Base-by-base conservation (phyloP, 1,140 invertebrate genomes). In the Drosophila yakuba region DNA sequence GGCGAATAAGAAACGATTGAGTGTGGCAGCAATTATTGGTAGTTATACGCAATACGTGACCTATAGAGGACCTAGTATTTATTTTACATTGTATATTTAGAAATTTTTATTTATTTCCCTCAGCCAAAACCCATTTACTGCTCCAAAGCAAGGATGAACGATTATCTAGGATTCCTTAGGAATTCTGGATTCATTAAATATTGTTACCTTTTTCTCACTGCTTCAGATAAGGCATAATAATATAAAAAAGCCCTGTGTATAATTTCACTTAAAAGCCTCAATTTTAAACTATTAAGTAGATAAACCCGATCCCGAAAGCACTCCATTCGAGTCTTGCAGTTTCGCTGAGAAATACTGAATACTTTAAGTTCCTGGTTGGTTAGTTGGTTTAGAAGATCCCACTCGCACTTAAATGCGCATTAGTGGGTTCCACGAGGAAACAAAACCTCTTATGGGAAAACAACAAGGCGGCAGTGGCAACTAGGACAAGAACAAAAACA, bases 361-460 rank as follows among this genome's bases (percentile, higher is more conserved):
- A 36, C 36, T 47, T 32, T 39, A 25, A 15, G 50, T 48, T 67
- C 28, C 44, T 20, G 17, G 23, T 20, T 14, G 56, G 45, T 57
- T 36, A 52, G 54, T 25, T 20, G 57, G 32, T 52, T 52, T 51
- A 28, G 25, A 36, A 48, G 48, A 60, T 38, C 28, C 43, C 38
- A 14, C 45, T 59, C 62, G 15, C 35, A 58, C 56, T 83, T 79
- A 81, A 72, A 77, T 67, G 47, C 66, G 44, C 56, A 67, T 72
- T 67, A 76, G 48, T 28, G 59, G 72, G 60, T 80, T 60, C 62
- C 45, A 45, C 36, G 59, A 39, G 15, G 35, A 52, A 64, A 67
- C 56, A 55, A 60, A 52, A 72, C 38, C 41, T 50, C 58, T 59
- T 60, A 52, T 45, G 61, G 54, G 47, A 45, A 59, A 69, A 58